Percentiles rank a stretch among this genome's conserved stretches.
Evolutionary conservation across 2,797 vertebrate species (phyloP).

Genomic region (Amphiprion clarkii): DNA sequence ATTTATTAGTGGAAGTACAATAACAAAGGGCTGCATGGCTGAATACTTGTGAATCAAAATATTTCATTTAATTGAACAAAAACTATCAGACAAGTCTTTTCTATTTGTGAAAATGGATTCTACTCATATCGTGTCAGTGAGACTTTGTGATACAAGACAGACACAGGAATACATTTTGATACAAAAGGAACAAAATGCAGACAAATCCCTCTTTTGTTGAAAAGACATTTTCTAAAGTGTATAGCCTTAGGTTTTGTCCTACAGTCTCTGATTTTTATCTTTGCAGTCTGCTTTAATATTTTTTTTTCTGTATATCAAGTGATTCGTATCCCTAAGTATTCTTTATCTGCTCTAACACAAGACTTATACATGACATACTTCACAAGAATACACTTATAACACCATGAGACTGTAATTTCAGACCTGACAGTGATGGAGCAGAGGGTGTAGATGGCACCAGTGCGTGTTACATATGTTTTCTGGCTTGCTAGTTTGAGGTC

Average conservation of each 20-base stretch:
- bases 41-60: conserved; percentile 2
- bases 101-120: neutral
- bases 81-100: neutral
- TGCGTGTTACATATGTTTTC: no score
- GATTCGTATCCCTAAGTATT: neutral
- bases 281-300: neutral
- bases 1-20: conserved; percentile 37
- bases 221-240: conserved; percentile 3
- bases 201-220: neutral
- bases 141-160: neutral
- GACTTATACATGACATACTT: no score
- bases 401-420: no score
- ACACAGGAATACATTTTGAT: neutral
- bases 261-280: conserved; percentile 23
- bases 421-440: no score
- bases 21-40: conserved; percentile 29
- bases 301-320: conserved; percentile 13
- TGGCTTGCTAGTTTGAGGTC: no score
- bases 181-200: conserved; percentile 3
- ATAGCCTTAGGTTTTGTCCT: neutral
- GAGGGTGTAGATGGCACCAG: no score
- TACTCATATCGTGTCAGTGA: conserved; percentile 7
- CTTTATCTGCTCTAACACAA: neutral
- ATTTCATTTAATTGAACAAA: conserved; percentile 10
- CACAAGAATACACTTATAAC: no score